Evolutionary conservation across 1,140 invertebrate species (phyloP).

Genomic region (Apis laboriosa): DNA sequence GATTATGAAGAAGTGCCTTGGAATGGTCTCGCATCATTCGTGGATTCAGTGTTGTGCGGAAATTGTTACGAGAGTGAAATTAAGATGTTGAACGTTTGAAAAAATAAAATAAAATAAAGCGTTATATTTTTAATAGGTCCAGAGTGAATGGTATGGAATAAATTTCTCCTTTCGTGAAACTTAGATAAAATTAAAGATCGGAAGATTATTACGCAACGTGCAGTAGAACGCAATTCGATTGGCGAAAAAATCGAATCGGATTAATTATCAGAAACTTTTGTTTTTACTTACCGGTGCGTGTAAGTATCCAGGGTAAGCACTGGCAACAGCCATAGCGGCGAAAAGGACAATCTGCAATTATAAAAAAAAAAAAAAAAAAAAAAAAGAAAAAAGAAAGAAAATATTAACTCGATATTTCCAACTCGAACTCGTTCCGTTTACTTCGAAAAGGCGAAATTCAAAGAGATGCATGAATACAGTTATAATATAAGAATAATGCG

Average conservation of each 20-base stretch:
- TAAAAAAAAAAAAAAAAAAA: not conserved
- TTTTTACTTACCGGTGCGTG: slow-evolving; percentile 45
- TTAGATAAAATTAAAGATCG: not conserved
- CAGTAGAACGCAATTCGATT: not conserved
- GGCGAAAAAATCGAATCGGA: not conserved
- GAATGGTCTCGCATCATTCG: no score
- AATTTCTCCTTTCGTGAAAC: not conserved
- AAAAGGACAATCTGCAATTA: slow-evolving; percentile 75
- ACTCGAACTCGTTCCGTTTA: not conserved
- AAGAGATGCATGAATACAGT: not conserved
- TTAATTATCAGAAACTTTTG: not conserved
- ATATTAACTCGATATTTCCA: not conserved
- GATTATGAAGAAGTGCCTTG: no score
- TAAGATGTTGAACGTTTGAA: not conserved
- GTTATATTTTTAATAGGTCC: not conserved
- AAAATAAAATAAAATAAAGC: not conserved
- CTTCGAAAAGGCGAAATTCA: not conserved
- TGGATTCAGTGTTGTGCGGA: not conserved
- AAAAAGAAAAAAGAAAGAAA: no score
- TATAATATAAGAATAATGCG: no score
- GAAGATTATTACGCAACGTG: slow-evolving; percentile 6
- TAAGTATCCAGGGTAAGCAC: slow-evolving; percentile 57
- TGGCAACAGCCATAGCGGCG: slow-evolving; percentile 73
- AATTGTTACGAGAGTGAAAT: not conserved
- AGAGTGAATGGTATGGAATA: not conserved